A percentile compares a stretch with the other conserved stretches of the same genome.
These are phyloP conservation scores for Pegoplata infirma DNA, from an alignment of 2,888 invertebrate species.

Conservation along the genomic window DNA sequence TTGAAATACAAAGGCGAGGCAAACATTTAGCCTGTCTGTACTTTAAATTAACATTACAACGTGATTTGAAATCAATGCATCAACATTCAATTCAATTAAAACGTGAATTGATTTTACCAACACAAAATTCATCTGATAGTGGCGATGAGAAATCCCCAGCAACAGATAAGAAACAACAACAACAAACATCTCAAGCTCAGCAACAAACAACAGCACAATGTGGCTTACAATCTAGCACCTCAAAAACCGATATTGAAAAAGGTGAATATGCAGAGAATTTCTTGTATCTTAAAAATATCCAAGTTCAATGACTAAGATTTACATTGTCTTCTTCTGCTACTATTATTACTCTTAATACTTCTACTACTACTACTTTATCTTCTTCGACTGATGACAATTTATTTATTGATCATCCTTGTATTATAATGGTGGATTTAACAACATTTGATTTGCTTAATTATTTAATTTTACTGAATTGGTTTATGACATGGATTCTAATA, in stretches of 20 bases:
- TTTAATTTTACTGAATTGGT: constrained; percentile 42
- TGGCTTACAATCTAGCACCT: constrained; percentile 7
- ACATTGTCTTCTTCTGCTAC: constrained; percentile 43
- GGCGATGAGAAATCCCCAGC: constrained; percentile 50
- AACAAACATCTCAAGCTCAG: constrained; percentile 25
- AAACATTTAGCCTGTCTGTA: constrained; percentile 71
- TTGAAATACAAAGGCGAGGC: constrained; percentile 70
- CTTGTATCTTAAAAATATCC: constrained; percentile 64
- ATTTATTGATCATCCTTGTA: constrained; percentile 3
- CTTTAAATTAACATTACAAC: constrained; percentile 70
- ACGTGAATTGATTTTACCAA: constrained; percentile 41
- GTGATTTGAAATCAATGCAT: constrained; percentile 34
- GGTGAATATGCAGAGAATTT: constrained; percentile 72
- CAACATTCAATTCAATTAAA: constrained; percentile 30
- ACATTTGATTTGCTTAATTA: constrained; percentile 20
- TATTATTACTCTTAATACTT: constrained; percentile 49
- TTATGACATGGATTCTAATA: constrained; percentile 53
- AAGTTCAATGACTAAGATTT: constrained; percentile 71
- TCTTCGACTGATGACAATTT: constrained; percentile 1
- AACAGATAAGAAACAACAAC: constrained; percentile 54
- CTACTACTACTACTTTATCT: constrained; percentile 26
- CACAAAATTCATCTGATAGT: constrained; percentile 59
- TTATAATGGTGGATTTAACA: constrained; percentile 19
- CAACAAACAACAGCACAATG: constrained; percentile 38
- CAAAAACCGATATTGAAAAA: constrained; percentile 58